phyloP scores from a whole-genome alignment of 2,113 vertebrate species.

The Pampusana beccarii region DNA sequence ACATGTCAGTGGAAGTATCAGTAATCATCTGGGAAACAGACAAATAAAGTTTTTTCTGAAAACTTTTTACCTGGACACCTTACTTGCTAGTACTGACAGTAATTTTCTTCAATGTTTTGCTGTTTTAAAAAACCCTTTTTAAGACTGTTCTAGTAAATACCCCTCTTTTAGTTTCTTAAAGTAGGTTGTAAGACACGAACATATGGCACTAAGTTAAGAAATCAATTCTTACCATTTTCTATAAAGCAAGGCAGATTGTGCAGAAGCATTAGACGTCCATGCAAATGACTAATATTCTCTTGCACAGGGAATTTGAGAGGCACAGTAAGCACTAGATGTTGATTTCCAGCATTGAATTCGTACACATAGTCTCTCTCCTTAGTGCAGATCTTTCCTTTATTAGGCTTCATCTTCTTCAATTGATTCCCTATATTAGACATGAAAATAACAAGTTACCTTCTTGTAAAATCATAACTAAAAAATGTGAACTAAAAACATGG shows the following conservation, averaged over 20 bases:
- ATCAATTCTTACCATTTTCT: conserved; percentile 82
- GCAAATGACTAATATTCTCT: conserved; percentile 87
- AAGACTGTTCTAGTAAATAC: not conserved
- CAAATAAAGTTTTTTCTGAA: not conserved
- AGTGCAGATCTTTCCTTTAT: conserved; percentile 75
- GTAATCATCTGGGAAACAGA: not conserved
- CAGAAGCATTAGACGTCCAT: conserved; percentile 89
- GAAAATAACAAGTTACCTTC: not conserved
- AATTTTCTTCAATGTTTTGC: not conserved
- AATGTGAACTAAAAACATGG: accelerated
- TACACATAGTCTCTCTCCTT: conserved; percentile 89
- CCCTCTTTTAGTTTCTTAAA: not conserved
- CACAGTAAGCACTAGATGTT: conserved; percentile 84
- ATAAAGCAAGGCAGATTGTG: conserved; percentile 92
- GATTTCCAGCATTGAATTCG: conserved; percentile 83
- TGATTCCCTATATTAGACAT: not conserved
- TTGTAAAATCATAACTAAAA: not conserved
- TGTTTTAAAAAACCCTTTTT: not conserved
- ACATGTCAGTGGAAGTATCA: not conserved
- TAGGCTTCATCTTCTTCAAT: conserved; percentile 83
- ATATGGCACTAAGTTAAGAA: not conserved
- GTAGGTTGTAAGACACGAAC: not conserved
- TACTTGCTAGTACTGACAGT: not conserved
- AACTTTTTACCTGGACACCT: not conserved
- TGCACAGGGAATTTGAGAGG: conserved; percentile 89